phyloP scores from a whole-genome alignment of 2,113 vertebrate species.

The Brachyhypopomus occidentalis region DNA sequence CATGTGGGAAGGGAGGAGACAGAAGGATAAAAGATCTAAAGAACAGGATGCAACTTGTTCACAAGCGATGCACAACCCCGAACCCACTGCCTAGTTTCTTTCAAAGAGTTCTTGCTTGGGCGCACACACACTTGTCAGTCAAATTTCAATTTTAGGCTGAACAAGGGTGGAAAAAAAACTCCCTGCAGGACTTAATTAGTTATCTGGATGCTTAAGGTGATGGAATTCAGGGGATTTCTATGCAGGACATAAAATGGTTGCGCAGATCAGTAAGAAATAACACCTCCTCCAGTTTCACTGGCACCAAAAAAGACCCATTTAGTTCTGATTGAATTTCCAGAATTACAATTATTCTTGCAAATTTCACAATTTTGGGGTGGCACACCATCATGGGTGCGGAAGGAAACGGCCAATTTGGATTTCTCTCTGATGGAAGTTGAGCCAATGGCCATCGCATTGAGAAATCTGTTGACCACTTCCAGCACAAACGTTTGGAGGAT shows the following conservation, averaged over 20 bases:
- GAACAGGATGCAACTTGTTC: conserved; percentile 33
- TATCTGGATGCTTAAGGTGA: neutral
- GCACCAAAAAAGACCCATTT: neutral
- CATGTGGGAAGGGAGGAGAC: neutral
- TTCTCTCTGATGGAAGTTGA: neutral
- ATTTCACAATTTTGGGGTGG: neutral
- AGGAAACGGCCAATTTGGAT: neutral
- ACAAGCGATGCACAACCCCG: neutral
- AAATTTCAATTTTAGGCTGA: too few species aligned
- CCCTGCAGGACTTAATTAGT: neutral
- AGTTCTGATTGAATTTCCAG: neutral
- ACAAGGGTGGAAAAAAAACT: too few species aligned
- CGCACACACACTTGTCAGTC: neutral
- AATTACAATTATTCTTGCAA: neutral
- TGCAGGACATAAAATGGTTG: neutral
- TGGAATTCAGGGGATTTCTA: neutral
- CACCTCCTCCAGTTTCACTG: neutral
- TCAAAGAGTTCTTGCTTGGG: too few species aligned
- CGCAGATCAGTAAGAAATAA: neutral
- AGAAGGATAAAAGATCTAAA: conserved; percentile 10
- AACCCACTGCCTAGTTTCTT: neutral
- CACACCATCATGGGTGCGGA: neutral
- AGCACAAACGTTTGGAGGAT: neutral
- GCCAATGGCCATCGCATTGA: neutral
- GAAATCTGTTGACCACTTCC: neutral